A percentile compares a stretch with the other conserved stretches of the same genome.
Conservation (phyloP, 2,797 vertebrate species). For the Lagodon rhomboides region DNA sequence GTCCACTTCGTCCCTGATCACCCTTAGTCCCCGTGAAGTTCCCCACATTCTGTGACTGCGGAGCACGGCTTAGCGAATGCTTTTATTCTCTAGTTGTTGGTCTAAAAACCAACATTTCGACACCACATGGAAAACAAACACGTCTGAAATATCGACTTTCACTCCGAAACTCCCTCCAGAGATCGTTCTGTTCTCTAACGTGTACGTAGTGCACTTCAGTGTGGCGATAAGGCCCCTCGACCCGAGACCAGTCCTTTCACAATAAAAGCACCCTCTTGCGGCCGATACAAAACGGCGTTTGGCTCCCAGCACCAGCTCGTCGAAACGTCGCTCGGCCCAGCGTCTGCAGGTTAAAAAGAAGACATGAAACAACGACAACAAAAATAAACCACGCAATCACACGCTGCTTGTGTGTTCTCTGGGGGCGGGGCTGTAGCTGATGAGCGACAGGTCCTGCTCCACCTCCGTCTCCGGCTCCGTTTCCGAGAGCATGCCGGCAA, state of each 20-base stretch:
- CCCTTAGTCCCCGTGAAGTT: neutral
- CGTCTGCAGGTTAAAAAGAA: conserved; percentile 16
- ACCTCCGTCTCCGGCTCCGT: conserved; percentile 73
- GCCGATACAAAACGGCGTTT: conserved; percentile 1
- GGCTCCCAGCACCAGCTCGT: conserved; percentile 9
- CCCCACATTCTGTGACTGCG: neutral
- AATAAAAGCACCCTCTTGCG: conserved; percentile 3
- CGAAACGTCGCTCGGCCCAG: conserved; percentile 14
- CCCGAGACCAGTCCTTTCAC: conserved; percentile 17
- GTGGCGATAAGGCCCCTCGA: conserved; percentile 25
- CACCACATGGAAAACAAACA: conserved; percentile 24
- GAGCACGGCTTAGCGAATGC: neutral
- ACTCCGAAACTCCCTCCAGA: neutral
- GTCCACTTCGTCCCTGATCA: neutral
- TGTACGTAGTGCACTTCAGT: conserved; percentile 16
- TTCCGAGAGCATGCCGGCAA: conserved; percentile 60
- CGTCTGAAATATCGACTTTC: conserved; percentile 31
- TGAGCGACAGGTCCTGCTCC: conserved; percentile 84
- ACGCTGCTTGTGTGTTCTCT: conserved; percentile 94
- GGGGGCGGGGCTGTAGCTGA: conserved; percentile 87
- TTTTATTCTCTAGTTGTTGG: conserved; percentile 15
- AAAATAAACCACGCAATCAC: conserved; percentile 70
- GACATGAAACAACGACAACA: neutral
- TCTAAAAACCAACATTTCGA: conserved; percentile 34
- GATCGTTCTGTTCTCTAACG: neutral